Evolutionary conservation across 2,888 invertebrate species (phyloP), one percentile per base, ranked within the genome.

Genomic region (Sesia bembeciformis): DNA sequence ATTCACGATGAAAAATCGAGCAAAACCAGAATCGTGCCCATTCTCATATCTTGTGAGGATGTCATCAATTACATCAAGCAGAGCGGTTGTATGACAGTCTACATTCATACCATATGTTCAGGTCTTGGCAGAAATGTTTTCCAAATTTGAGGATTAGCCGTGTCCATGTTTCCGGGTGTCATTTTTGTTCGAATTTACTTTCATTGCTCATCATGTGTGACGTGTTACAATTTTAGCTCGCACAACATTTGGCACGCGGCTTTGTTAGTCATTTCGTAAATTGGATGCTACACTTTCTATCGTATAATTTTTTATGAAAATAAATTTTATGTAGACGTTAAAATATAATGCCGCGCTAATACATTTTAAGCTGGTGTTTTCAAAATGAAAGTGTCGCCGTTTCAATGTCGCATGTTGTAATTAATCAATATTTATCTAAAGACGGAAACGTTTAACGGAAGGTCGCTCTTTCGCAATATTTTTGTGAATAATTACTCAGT

Each of bases 231-330:
- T 57, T 53, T 53, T 54, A 56, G 58, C 46, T 6, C 52, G 53
- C 55, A 23, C 53, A 55, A 23, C 23, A 57, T 58, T 42, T 42
- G 42, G 53, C 57, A 59, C 58, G 56, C 58, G 56, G 40, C 54
- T 42, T 40, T 49, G 52, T 60, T 60, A 58, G 50, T 60, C 59
- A 60, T 60, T 61, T 50, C 50, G 56, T 54, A 54, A 57, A 64
- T 62, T 59, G 57, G 62, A 58, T 52, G 50, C 50, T 52, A 51
- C 56, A 55, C 64, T 63, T 62, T 61, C 59, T 62, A 62, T 59
- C 54, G 58, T 59, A 56, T 56, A 57, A 53, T 54, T 56, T 54
- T 51, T 52, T 40, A 41, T 52, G 8, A 50, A 8, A 42, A 52
- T 49, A 51, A 52, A 53, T 53, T 43, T 23, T 23, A 23, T 23